phyloP scores from a whole-genome alignment of 2,113 vertebrate genomes.

The Terrapene triunguis region DNA sequence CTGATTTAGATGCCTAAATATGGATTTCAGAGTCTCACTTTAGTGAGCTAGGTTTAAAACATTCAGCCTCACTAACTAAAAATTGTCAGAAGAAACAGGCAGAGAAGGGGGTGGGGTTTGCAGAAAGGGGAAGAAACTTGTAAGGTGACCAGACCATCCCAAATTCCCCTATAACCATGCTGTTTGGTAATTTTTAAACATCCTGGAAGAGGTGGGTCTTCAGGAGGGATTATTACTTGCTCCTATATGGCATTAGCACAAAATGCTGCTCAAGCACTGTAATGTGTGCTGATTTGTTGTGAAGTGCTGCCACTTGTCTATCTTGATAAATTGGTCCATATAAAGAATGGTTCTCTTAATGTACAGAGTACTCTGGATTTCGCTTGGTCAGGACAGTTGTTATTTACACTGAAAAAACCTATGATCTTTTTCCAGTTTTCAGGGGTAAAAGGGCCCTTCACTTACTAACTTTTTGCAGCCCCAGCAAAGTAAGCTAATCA shows the following conservation, averaged over 20 bases:
- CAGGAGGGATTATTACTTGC: not conserved
- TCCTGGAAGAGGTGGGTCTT: fast-evolving
- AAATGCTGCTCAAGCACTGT: not conserved
- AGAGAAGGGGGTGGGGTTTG: not conserved
- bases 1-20: not conserved
- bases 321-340: not conserved
- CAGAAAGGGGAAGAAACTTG: not conserved
- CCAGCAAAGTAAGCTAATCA: constrained; percentile 67
- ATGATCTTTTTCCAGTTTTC: constrained; percentile 30
- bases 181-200: not conserved
- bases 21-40: not conserved
- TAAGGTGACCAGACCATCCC: not conserved
- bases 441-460: not conserved
- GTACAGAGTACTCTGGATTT: not conserved
- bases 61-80: not conserved
- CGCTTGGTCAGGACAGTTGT: not conserved
- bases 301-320: not conserved
- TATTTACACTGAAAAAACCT: constrained; percentile 23
- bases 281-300: not conserved
- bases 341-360: constrained; percentile 11
- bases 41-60: not conserved
- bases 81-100: not conserved
- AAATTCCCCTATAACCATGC: not conserved
- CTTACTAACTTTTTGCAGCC: constrained; percentile 41
- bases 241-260: not conserved